A percentile compares a stretch with the other conserved stretches of the same genome.
These are phyloP conservation scores for Acholoe squamosa DNA, from an alignment of 2,888 invertebrate species.

Conservation along the genomic window DNA sequence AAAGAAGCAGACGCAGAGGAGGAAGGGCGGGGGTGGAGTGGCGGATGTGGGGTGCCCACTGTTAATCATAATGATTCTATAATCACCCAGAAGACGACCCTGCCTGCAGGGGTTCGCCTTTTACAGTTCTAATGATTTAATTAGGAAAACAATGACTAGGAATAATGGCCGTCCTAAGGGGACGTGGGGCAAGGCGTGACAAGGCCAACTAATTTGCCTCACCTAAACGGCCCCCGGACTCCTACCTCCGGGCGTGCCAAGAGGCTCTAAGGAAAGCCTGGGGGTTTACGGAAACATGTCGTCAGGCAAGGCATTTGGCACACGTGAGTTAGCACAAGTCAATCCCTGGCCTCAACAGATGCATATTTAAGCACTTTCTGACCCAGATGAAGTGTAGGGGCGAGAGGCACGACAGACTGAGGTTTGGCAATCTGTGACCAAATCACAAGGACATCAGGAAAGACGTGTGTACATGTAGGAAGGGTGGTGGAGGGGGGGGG, in stretches of 20 bases:
- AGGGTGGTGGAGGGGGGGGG: neutral
- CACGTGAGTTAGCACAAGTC: slow-evolving; percentile 53
- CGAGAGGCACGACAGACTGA: neutral
- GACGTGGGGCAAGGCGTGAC: neutral
- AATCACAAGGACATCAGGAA: neutral
- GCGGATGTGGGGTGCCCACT: neutral
- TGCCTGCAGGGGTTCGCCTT: neutral
- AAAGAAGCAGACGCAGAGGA: slow-evolving; percentile 7
- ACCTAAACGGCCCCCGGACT: neutral
- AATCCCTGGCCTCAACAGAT: neutral
- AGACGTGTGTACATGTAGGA: neutral
- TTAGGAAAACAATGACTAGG: slow-evolving; percentile 54
- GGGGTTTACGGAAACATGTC: neutral
- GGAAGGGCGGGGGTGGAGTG: neutral
- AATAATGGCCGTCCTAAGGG: slow-evolving; percentile 25
- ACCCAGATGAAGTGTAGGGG: neutral
- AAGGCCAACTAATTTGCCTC: neutral
- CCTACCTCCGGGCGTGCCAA: neutral
- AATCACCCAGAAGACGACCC: slow-evolving; percentile 43
- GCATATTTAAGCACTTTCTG: slow-evolving; percentile 59
- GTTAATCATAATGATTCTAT: slow-evolving; percentile 59
- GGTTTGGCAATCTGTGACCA: neutral
- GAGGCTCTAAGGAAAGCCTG: neutral
- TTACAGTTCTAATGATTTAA: slow-evolving; percentile 52
- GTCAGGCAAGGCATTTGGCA: slow-evolving; percentile 40